These are phyloP conservation scores for Lasiurus borealis DNA, from an alignment of 2,113 vertebrate genomes.

Conservation along the genomic window DNA sequence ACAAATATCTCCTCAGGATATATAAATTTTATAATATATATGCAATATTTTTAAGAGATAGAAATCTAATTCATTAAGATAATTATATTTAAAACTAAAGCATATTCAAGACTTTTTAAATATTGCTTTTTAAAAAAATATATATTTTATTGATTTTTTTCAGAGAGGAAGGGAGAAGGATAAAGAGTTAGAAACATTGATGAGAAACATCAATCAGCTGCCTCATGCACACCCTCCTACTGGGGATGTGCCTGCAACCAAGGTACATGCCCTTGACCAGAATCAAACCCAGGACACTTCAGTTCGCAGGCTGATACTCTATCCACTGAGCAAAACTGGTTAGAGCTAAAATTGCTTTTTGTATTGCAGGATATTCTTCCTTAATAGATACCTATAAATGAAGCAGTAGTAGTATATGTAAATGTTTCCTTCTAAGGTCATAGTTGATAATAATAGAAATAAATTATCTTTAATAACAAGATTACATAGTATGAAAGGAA, in stretches of 20 bases:
- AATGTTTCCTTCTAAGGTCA: background rate
- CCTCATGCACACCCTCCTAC: too few species aligned
- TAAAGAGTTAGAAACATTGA: too few species aligned
- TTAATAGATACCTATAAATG: background rate
- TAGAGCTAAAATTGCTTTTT: background rate
- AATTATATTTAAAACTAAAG: background rate
- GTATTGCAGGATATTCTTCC: background rate
- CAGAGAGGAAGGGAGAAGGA: too few species aligned
- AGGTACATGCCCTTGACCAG: too few species aligned
- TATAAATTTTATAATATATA: background rate
- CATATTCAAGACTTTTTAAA: background rate
- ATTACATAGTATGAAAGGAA: background rate
- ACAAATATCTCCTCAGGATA: background rate
- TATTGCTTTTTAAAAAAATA: too few species aligned
- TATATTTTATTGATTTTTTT: too few species aligned
- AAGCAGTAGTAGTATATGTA: background rate
- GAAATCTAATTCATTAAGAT: background rate
- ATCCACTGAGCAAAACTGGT: too few species aligned
- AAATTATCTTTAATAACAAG: slow-evolving; percentile 1
- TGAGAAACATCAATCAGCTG: too few species aligned
- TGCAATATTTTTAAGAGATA: background rate
- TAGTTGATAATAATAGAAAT: background rate
- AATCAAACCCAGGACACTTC: too few species aligned
- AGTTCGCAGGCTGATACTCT: too few species aligned
- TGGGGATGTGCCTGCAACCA: too few species aligned